Evolutionary conservation across 2,888 invertebrate species (phyloP).

Genomic region (Panorpa germanica): DNA sequence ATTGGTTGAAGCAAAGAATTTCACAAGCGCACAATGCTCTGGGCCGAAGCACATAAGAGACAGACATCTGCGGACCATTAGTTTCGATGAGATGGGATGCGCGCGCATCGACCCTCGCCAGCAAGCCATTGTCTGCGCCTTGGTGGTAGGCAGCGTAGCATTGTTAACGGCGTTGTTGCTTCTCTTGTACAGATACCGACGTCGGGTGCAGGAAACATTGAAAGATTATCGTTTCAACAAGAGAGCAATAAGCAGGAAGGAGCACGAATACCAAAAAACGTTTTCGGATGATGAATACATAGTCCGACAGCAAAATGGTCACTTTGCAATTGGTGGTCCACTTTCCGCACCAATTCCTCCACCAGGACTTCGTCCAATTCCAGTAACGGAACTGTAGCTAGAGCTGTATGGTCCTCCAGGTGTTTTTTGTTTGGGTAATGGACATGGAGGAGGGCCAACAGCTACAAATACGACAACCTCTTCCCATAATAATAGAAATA

Average conservation of each 20-base stretch:
- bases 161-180: slow-evolving; percentile 50
- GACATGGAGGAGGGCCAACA: slow-evolving; percentile 35
- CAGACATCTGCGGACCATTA: slow-evolving; percentile 42
- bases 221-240: slow-evolving; percentile 72
- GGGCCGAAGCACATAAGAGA: slow-evolving; percentile 54
- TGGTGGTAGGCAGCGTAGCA: slow-evolving; percentile 55
- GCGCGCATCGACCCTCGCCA: slow-evolving; percentile 59
- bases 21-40: slow-evolving; percentile 39
- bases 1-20: slow-evolving; percentile 28
- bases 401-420: slow-evolving; percentile 81
- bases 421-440: slow-evolving; percentile 63
- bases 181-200: slow-evolving; percentile 60
- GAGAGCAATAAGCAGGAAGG: slow-evolving; percentile 50
- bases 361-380: slow-evolving; percentile 46
- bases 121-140: slow-evolving; percentile 60
- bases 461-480: slow-evolving; percentile 28
- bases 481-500: too few species aligned
- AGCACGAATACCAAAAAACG: slow-evolving; percentile 78
- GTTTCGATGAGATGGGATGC: slow-evolving; percentile 64
- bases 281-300: slow-evolving; percentile 77
- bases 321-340: slow-evolving; percentile 21
- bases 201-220: slow-evolving; percentile 60
- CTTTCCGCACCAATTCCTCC: slow-evolving; percentile 27
- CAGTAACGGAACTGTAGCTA: slow-evolving; percentile 91
- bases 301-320: slow-evolving; percentile 25